Base-by-base conservation (phyloP, 1,140 invertebrate genomes). In the Augochlora pura region DNA sequence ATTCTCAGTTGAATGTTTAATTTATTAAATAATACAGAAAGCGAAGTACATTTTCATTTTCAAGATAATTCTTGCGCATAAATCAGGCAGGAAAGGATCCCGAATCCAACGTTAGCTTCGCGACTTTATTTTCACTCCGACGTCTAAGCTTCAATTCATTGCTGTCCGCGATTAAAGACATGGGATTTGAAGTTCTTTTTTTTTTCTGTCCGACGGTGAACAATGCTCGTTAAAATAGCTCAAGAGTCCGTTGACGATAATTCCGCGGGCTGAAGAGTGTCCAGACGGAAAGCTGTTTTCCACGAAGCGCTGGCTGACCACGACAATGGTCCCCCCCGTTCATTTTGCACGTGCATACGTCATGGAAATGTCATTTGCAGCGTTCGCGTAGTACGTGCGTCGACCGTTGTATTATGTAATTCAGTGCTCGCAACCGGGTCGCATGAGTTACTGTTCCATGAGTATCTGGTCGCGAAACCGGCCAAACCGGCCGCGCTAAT, bases 301-400 rank as follows among this genome's bases (percentile, higher is more conserved):
- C 59, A n/a, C n/a, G 27, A 52, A 42, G 32, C 23, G n/a, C 2
- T 32, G 14, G 16, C 52, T 23, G 16, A 8, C 10, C 64, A 54
- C 46, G 60, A 64, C 68, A 54, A 27, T 12, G 68, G 32, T 23
- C 21, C 49, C 42, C 42, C 0, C 63, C 69, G 70, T 65, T 67
- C 77, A 74, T 79, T 74, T 49, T 46, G 39, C 67, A 59, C 25
- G 52, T 68, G 79, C 72, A 85, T 76, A 68, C 60, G 46, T 86
- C 83, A 86, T 73, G 81, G 80, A 66, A 81, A 83, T 85, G 84
- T 86, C 84, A 85, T 86, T 86, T 82, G 71, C 84, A 86, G 75
- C 16, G 64, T 62, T 68, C 79, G 65, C 72, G 39, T 76, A 77
- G 39, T 76, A 82, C 68, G 57, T 77, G 69, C 27, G 60, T 27